Evolutionary conservation across 2,113 vertebrate genomes (phyloP).

Genomic region (Pardalotus punctatus): DNA sequence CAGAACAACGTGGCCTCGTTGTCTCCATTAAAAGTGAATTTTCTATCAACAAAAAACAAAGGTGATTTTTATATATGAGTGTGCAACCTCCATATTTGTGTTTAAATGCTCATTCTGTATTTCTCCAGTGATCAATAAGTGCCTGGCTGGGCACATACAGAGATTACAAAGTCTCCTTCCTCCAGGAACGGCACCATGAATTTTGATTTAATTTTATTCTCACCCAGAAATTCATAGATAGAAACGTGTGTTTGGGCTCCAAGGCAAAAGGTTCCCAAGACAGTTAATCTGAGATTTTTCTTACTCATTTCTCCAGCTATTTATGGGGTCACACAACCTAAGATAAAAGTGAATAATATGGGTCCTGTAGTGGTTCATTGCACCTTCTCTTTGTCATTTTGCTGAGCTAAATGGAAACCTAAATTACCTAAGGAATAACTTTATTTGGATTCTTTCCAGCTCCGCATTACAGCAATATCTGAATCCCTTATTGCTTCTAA

Average conservation of each 20-base stretch:
- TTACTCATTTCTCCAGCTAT: background rate
- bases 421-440: background rate
- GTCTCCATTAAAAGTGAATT: rapidly evolving
- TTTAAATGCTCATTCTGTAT: background rate
- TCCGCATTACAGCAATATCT: background rate
- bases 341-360: background rate
- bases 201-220: background rate
- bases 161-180: background rate
- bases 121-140: rapidly evolving
- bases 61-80: background rate
- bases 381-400: background rate
- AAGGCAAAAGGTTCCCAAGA: background rate
- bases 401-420: background rate
- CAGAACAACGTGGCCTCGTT: rapidly evolving
- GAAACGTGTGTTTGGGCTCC: background rate
- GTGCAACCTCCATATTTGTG: background rate
- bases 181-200: too few species aligned
- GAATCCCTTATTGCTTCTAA: background rate
- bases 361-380: background rate
- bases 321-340: background rate
- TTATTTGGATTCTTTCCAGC: background rate
- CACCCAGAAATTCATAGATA: too few species aligned
- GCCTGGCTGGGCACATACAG: background rate
- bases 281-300: background rate
- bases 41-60: background rate